These are phyloP conservation scores for Oncopeltus fasciatus DNA, from an alignment of 1,140 invertebrate species.

Conservation along the genomic window DNA sequence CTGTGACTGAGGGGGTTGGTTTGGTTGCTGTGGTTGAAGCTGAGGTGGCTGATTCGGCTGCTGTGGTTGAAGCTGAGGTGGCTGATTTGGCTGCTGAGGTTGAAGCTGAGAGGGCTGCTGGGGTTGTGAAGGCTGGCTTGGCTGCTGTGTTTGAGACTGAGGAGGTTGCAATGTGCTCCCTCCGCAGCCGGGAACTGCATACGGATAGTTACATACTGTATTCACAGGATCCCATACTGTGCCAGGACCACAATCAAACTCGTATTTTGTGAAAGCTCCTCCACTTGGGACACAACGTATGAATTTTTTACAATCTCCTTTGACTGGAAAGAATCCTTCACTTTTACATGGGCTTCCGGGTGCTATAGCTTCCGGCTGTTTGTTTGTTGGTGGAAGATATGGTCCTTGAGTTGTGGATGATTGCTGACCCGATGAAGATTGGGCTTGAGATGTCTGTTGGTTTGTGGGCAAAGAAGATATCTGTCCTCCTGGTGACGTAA, in stretches of 20 bases:
- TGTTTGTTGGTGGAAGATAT: neutral
- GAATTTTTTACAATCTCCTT: conserved; percentile 32
- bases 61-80: neutral
- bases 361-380: neutral
- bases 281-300: conserved; percentile 31
- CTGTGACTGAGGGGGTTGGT: neutral
- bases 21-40: conserved; percentile 8
- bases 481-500: neutral
- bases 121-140: neutral
- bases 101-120: conserved; percentile 17
- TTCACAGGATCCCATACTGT: conserved; percentile 34
- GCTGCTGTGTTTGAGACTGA: conserved; percentile 12
- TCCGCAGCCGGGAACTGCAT: conserved; percentile 26
- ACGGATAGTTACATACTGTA: conserved; percentile 35
- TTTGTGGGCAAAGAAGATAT: conserved; percentile 4
- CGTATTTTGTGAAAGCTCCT: conserved; percentile 31
- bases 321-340: conserved; percentile 41
- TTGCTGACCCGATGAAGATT: neutral
- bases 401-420: neutral
- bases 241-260: conserved; percentile 31
- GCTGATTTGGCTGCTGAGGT: conserved; percentile 6
- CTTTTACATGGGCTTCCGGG: conserved; percentile 27
- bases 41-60: conserved; percentile 9
- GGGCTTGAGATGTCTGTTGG: conserved; percentile 10
- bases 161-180: neutral